phyloP scores from a whole-genome alignment of 2,888 invertebrate species.

The Oasisia sp. region DNA sequence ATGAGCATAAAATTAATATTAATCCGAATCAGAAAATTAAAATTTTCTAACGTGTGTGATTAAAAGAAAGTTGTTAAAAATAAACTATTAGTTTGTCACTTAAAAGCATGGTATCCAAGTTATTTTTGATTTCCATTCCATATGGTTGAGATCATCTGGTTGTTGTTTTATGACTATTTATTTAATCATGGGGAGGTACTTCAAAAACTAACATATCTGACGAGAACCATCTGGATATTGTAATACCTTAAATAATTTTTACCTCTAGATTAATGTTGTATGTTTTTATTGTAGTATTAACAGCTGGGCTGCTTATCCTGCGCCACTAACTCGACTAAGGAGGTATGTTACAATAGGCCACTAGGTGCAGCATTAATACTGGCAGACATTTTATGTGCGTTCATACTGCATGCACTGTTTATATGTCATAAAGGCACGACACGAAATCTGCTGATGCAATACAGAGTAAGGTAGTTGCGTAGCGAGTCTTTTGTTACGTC shows the following conservation, averaged over 20 bases:
- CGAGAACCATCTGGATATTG: background rate
- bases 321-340: background rate
- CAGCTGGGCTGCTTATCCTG: background rate
- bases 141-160: background rate
- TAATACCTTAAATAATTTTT: background rate
- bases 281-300: background rate
- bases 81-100: background rate
- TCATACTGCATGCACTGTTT: background rate
- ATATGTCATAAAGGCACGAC: background rate
- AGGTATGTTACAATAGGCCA: background rate
- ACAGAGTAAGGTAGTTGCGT: no score
- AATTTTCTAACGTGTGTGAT: background rate
- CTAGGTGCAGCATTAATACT: background rate
- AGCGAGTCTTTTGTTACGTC: no score
- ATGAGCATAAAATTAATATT: no score
- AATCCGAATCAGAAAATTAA: no score
- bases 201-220: no score
- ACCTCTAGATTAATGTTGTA: background rate
- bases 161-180: background rate
- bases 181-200: background rate
- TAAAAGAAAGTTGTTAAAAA: background rate
- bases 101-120: background rate
- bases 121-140: background rate
- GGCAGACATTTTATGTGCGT: background rate
- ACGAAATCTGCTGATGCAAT: no score